phyloP scores from a whole-genome alignment of 2,113 vertebrate species.

The Heteronetta atricapilla region DNA sequence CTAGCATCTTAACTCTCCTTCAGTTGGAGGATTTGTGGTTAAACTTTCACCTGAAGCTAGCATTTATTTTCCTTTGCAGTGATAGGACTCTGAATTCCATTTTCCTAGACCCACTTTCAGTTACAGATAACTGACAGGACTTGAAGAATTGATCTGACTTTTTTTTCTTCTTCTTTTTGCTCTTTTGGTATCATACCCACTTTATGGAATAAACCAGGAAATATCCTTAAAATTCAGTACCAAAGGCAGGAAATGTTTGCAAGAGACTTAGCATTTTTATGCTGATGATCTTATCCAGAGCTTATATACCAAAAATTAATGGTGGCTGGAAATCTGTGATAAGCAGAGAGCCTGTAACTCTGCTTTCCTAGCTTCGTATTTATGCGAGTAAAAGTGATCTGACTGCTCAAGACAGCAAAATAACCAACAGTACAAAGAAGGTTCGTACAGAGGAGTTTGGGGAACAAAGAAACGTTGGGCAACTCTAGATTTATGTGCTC shows the following conservation, averaged over 20 bases:
- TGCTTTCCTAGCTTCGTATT: not conserved
- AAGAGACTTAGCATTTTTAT: not conserved
- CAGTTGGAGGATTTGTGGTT: not conserved
- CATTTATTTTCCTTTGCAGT: not conserved
- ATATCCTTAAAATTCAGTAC: not conserved
- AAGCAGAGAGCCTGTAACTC: not conserved
- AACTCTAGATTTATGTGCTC: not conserved
- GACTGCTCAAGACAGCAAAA: not conserved
- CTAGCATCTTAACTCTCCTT: not conserved
- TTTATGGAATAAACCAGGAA: not conserved
- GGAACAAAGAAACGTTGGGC: not conserved
- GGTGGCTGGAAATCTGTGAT: not conserved
- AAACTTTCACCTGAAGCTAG: not conserved
- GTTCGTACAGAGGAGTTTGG: not conserved
- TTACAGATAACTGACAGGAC: not conserved
- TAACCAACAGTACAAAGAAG: not conserved
- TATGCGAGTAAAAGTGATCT: not conserved
- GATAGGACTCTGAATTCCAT: not conserved
- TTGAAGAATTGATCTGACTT: not conserved
- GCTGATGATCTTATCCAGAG: not conserved
- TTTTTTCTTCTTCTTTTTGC: not conserved
- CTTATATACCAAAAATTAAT: not conserved
- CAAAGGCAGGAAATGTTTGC: not conserved
- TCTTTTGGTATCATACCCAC: not conserved
- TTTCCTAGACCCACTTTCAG: not conserved